Percentiles rank a stretch among this genome's conserved stretches.
Conservation (phyloP, 2,888 invertebrate species). For the Druceiella hillmani region DNA sequence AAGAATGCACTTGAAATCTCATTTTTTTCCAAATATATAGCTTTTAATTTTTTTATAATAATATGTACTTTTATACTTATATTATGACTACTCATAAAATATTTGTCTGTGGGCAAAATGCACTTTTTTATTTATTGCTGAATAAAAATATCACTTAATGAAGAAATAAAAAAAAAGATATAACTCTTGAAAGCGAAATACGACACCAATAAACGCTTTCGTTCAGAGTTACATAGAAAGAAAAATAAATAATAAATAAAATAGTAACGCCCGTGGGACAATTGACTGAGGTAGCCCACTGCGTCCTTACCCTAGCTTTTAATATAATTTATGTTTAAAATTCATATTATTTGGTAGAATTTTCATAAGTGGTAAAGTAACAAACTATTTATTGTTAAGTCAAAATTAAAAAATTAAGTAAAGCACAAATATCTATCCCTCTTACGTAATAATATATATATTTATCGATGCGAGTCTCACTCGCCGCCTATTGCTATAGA, state of each 20-base stretch:
- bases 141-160: constrained; percentile 53
- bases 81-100: constrained; percentile 46
- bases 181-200: constrained; percentile 27
- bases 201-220: no score
- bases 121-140: constrained; percentile 50
- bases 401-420: constrained; percentile 6
- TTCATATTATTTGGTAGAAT: constrained; percentile 5
- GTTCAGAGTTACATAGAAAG: not conserved
- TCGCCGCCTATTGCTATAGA: not conserved
- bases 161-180: constrained; percentile 28
- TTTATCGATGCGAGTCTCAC: not conserved
- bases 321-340: not conserved
- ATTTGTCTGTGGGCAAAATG: constrained; percentile 43
- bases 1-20: constrained; percentile 53
- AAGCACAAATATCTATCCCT: not conserved
- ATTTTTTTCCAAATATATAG: constrained; percentile 42
- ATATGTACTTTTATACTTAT: no score
- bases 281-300: constrained; percentile 49
- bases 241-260: constrained; percentile 20
- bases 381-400: constrained; percentile 5
- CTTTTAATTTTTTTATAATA: constrained; percentile 37
- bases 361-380: constrained; percentile 2
- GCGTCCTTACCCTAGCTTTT: constrained; percentile 5
- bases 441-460: not conserved
- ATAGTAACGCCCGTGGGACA: constrained; percentile 47